A percentile compares a stretch with the other conserved stretches of the same genome.
These are phyloP conservation scores for Tetranychus urticae DNA, from an alignment of 1,140 invertebrate species.

Conservation along the genomic window DNA sequence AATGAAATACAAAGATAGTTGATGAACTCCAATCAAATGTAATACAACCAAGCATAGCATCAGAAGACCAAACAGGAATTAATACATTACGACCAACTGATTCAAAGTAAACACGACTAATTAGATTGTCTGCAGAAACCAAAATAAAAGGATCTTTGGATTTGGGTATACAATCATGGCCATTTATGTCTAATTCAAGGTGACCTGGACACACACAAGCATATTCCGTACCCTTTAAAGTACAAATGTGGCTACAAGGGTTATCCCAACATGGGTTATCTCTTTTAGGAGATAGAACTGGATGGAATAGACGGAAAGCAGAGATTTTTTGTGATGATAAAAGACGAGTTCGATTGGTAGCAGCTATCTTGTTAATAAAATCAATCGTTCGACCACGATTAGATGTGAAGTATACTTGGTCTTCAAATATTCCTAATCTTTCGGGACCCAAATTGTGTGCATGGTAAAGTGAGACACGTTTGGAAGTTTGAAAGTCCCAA, in stretches of 20 bases:
- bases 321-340: conserved; percentile 17
- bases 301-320: conserved; percentile 23
- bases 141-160: conserved; percentile 4
- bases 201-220: conserved; percentile 53
- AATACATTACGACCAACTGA: background rate
- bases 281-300: conserved; percentile 17
- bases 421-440: conserved; percentile 59
- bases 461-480: conserved; percentile 13
- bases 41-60: conserved; percentile 1
- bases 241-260: conserved; percentile 51
- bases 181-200: conserved; percentile 23
- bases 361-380: conserved; percentile 22
- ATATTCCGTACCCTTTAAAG: conserved; percentile 33
- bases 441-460: conserved; percentile 21
- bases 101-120: conserved; percentile 8
- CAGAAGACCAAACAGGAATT: background rate
- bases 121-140: conserved; percentile 1
- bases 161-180: conserved; percentile 19
- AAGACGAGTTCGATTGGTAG: conserved; percentile 27
- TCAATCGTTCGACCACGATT: conserved; percentile 25
- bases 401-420: conserved; percentile 65
- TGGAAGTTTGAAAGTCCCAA: conserved; percentile 26
- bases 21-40: conserved; percentile 21
- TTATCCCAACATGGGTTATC: conserved; percentile 36
- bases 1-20: conserved; percentile 19